Percentiles rank a stretch among this genome's conserved stretches.
Conservation (phyloP, 1,140 invertebrate genomes). For the Colletes gigas region DNA sequence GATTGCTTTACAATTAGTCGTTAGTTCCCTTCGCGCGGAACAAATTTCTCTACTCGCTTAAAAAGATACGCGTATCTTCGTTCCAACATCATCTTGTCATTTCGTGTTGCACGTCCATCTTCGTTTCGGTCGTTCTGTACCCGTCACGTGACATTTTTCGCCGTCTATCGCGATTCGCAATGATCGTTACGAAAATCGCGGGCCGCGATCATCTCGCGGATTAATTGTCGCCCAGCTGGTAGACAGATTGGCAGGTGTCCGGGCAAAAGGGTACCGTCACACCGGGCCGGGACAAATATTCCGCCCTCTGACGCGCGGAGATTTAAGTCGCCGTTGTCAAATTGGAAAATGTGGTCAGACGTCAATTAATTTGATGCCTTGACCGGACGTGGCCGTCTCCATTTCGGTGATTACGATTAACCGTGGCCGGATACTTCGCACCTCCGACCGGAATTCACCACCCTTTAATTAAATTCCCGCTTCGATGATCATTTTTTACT, state of each 20-base stretch:
- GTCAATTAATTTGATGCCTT: constrained; percentile 25
- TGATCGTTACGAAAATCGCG: background rate
- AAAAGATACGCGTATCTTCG: background rate
- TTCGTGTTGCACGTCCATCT: too few relatives aligned
- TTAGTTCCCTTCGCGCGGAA: background rate
- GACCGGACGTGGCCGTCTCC: background rate
- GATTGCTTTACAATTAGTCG: too few relatives aligned
- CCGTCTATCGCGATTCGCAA: too few relatives aligned
- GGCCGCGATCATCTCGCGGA: background rate
- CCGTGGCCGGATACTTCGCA: too few relatives aligned
- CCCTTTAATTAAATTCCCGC: too few relatives aligned
- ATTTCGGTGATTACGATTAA: background rate
- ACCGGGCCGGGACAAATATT: background rate
- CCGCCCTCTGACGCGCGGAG: background rate
- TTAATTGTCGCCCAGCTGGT: constrained; percentile 6
- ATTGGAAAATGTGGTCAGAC: constrained; percentile 3
- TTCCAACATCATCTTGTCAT: background rate
- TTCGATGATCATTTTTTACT: too few relatives aligned
- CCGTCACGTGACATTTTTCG: background rate
- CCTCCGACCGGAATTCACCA: too few relatives aligned
- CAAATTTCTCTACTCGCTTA: background rate
- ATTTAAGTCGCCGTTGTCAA: constrained; percentile 14
- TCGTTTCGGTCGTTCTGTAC: background rate
- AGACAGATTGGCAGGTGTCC: constrained; percentile 28
- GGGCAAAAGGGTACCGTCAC: background rate